A percentile compares a stretch with the other conserved stretches of the same genome.
Evolutionary conservation across 2,113 vertebrate species (phyloP).

Genomic region (Rutilus rutilus): DNA sequence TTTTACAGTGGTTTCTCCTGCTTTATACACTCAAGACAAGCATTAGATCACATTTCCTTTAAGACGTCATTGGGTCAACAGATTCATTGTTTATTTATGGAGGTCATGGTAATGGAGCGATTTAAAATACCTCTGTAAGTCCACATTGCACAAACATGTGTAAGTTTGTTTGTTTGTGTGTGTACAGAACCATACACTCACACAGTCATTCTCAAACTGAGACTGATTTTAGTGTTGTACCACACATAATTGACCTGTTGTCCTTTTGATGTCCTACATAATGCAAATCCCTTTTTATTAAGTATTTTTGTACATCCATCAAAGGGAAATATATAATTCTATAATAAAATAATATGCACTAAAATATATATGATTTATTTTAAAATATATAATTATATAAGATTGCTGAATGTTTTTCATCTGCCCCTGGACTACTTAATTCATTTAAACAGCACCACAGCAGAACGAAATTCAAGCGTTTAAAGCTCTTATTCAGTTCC

Average conservation of each 20-base stretch:
- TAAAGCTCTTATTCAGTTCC: slow-evolving; percentile 49
- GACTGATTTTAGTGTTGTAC: background rate
- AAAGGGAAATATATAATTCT: background rate
- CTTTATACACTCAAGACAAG: slow-evolving; percentile 29
- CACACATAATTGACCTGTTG: background rate
- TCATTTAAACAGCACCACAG: slow-evolving; percentile 27
- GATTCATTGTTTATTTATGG: slow-evolving; percentile 37
- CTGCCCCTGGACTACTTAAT: slow-evolving; percentile 26
- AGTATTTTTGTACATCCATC: background rate
- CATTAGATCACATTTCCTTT: slow-evolving; percentile 21
- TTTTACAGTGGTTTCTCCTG: slow-evolving; percentile 29
- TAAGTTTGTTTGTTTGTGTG: background rate
- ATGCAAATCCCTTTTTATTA: background rate
- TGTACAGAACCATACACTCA: too few relatives aligned
- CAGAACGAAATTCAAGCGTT: slow-evolving; percentile 49
- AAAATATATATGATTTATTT: background rate
- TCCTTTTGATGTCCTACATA: background rate
- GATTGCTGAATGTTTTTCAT: background rate
- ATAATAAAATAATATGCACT: background rate
- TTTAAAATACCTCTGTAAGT: background rate
- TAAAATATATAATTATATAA: background rate
- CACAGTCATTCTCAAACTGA: background rate
- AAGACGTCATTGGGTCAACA: slow-evolving; percentile 38
- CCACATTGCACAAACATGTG: background rate
- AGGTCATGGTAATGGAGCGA: background rate